A percentile compares a stretch with the other conserved stretches of the same genome.
Conservation (phyloP, 2,888 invertebrate species). For the Diplazon laetatorius region DNA sequence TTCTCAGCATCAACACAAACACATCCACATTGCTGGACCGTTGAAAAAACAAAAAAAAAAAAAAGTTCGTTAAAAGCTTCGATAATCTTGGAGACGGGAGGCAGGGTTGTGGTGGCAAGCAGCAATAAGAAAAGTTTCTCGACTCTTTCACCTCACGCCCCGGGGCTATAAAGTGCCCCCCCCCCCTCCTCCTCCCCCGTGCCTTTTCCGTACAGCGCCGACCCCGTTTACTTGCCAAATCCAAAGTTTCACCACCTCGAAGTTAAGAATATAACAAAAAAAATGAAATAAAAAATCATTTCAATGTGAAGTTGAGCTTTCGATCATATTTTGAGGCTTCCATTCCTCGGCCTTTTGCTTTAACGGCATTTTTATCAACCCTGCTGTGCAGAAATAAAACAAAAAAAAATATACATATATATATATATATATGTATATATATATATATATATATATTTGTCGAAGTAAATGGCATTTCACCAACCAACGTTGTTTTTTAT, state of each 20-base stretch:
- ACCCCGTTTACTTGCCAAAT: conserved; percentile 23
- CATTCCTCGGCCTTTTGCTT: conserved; percentile 23
- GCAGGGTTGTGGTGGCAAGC: background rate
- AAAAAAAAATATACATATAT: no score
- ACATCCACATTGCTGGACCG: conserved; percentile 7
- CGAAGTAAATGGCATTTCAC: conserved; percentile 37
- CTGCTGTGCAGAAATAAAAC: background rate
- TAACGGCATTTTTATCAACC: conserved; percentile 21
- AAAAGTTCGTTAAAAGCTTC: conserved; percentile 60
- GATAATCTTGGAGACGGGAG: conserved; percentile 43
- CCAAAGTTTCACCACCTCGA: conserved; percentile 38
- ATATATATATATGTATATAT: conserved; percentile 16
- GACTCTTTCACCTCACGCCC: conserved; percentile 12
- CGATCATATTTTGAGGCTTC: conserved; percentile 51
- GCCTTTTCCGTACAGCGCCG: conserved; percentile 11
- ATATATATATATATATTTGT: conserved; percentile 15
- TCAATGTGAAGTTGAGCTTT: conserved; percentile 44
- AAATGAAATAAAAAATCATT: conserved; percentile 48
- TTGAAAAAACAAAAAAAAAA: no score
- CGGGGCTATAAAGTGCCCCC: conserved; percentile 19
- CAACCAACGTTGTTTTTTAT: conserved; percentile 19
- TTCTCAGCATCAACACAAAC: conserved; percentile 10
- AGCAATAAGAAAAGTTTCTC: conserved; percentile 59
- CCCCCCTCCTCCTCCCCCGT: conserved; percentile 9
- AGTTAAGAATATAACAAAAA: no score